These are phyloP conservation scores for Chironomus riparius DNA, from an alignment of 2,888 invertebrate genomes.

Conservation along the genomic window DNA sequence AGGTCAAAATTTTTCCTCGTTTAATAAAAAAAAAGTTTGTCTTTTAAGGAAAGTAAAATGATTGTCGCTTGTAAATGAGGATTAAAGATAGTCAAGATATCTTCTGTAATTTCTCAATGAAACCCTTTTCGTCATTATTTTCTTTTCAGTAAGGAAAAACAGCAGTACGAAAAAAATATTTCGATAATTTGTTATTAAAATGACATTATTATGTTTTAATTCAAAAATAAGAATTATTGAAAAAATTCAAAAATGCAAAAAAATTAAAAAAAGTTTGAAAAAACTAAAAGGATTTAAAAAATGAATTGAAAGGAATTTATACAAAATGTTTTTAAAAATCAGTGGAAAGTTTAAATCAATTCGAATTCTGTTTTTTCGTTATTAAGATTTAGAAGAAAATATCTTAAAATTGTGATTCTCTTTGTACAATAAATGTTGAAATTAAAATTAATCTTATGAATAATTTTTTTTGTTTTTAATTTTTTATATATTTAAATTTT, in stretches of 20 bases:
- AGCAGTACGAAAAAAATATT: constrained; percentile 25
- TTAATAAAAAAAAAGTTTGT: background rate
- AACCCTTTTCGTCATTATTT: background rate
- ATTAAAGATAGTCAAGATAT: too few relatives aligned
- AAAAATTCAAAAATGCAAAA: too few relatives aligned
- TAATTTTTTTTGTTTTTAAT: too few relatives aligned
- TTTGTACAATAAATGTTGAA: too few relatives aligned
- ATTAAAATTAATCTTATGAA: too few relatives aligned
- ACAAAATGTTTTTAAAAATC: background rate
- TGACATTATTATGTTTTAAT: too few relatives aligned
- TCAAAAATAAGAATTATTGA: too few relatives aligned
- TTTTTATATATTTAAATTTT: too few relatives aligned
- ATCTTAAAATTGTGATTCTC: too few relatives aligned
- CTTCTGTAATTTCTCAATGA: background rate
- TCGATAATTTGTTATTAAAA: background rate
- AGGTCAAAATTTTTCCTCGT: too few relatives aligned
- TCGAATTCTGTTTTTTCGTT: background rate
- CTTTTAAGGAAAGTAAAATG: background rate
- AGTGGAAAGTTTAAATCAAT: too few relatives aligned
- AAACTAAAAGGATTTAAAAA: background rate
- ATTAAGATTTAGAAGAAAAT: background rate
- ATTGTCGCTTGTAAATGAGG: too few relatives aligned
- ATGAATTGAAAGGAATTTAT: background rate
- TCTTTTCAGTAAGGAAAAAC: constrained; percentile 5
- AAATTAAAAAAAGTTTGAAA: background rate